These are phyloP conservation scores for Dorcus hopei DNA, from an alignment of 2,888 invertebrate genomes.

Conservation along the genomic window DNA sequence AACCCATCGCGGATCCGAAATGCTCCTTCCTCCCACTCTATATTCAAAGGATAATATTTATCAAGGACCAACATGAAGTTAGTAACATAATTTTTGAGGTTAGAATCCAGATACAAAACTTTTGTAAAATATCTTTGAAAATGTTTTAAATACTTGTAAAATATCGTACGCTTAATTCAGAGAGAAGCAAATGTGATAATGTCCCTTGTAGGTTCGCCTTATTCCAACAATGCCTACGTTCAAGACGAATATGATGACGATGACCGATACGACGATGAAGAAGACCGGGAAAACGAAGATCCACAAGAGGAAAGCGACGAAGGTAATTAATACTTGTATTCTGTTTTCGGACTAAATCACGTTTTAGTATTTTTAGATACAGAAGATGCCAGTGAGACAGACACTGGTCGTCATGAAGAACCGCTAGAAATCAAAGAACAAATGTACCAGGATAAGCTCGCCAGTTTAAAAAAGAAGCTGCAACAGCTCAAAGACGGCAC, in stretches of 20 bases:
- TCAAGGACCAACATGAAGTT: too few relatives aligned
- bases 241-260: constrained; percentile 74
- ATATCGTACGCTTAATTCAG: too few relatives aligned
- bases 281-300: constrained; percentile 65
- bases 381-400: constrained; percentile 96
- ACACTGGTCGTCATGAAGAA: constrained; percentile 76
- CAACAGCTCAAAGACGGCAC: constrained; percentile 83
- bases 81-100: too few relatives aligned
- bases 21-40: too few relatives aligned
- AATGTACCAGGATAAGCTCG: constrained; percentile 87
- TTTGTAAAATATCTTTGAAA: too few relatives aligned
- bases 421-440: constrained; percentile 86
- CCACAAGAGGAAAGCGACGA: constrained; percentile 57
- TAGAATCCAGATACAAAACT: too few relatives aligned
- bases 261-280: constrained; percentile 70
- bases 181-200: constrained; percentile 39
- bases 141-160: too few relatives aligned
- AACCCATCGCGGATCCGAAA: too few relatives aligned
- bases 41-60: too few relatives aligned
- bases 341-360: neutral
- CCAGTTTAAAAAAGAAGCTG: constrained; percentile 82
- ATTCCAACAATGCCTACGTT: constrained; percentile 60
- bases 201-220: constrained; percentile 67
- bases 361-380: constrained; percentile 62
- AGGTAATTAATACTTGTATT: constrained; percentile 44